Evolutionary conservation across 2,797 vertebrate genomes (phyloP), one percentile per base, ranked within the genome.

Genomic region (Melanotaenia trifasciata): DNA sequence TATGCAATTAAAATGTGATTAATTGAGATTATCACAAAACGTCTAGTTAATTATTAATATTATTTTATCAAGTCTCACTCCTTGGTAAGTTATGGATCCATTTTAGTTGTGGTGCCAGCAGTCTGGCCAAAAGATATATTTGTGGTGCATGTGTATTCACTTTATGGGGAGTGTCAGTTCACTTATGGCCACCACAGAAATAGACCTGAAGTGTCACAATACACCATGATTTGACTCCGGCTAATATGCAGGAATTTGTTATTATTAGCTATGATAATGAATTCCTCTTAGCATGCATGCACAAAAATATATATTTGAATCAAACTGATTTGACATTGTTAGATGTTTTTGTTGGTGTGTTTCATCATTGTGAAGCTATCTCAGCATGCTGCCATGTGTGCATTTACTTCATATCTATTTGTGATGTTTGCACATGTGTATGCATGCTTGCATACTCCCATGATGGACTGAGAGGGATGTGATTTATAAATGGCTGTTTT

Each of bases 391-490:
- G 18, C 67, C 56, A 62, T 47, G 73, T 45, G 56, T 78, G 74
- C 70, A 78, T 80, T 43, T 58, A 61, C 60, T 58, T 33, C 54
- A 53, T 76, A 70, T 70, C 47, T 61, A 83, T 86, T 67, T 79
- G 65, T 74, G 79, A 79, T 67, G 67, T 70, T 61, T 71, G 77
- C 72, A 78, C 73, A 70, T 75, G 70, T 79, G 58, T 22, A 10
- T 40, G 65, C 60, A 70, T 3, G 72, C 67, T 62, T 66, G 71
- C 72, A 58, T 57, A 72, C 70, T 80, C 78, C 67, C 79, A 76
- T 93, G 89, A 93, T 91, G 86, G 89, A 89, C 89, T 74, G 86
- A 88, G 73, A 70, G 85, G 67, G 73, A 84, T 76, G 78, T 7
- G 12, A 74, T 84, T 84, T 83, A 75, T 72, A 83, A 94, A 90